Evolutionary conservation across 2,113 vertebrate genomes (phyloP).

Genomic region (Nestor notabilis): DNA sequence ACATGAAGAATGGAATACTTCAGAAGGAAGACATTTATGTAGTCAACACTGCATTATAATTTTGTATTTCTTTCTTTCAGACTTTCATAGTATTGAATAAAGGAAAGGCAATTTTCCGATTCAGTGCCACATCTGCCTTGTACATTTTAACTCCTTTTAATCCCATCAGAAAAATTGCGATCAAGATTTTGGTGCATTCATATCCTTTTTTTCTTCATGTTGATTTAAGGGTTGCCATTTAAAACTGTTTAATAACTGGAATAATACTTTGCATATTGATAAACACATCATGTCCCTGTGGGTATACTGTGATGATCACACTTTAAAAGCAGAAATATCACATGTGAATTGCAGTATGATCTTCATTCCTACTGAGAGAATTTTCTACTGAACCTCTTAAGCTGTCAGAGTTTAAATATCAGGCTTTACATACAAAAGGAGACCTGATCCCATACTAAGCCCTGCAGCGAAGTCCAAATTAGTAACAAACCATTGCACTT

Average conservation of each 20-base stretch:
- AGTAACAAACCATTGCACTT: constrained; percentile 56
- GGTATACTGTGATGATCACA: background rate
- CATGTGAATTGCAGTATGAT: background rate
- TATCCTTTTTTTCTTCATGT: constrained; percentile 89
- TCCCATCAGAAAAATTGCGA: constrained; percentile 92
- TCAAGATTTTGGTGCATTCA: constrained; percentile 97
- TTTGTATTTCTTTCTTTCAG: constrained; percentile 77
- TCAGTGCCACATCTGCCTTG: constrained; percentile 95
- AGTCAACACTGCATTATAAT: background rate
- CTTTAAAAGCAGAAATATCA: background rate
- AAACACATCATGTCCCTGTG: background rate
- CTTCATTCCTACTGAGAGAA: background rate
- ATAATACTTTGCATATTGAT: background rate
- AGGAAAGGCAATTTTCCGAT: constrained; percentile 93
- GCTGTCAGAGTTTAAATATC: constrained; percentile 42
- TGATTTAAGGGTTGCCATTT: background rate
- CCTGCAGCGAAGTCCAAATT: constrained; percentile 43
- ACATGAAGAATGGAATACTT: background rate
- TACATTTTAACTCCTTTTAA: constrained; percentile 97
- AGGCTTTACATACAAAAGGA: constrained; percentile 31
- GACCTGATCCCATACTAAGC: constrained; percentile 5
- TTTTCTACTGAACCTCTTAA: constrained; percentile 3
- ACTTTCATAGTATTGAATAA: constrained; percentile 98
- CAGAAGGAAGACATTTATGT: background rate
- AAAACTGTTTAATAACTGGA: background rate